phyloP scores from a whole-genome alignment of 2,888 invertebrate species.

The Mantis religiosa region DNA sequence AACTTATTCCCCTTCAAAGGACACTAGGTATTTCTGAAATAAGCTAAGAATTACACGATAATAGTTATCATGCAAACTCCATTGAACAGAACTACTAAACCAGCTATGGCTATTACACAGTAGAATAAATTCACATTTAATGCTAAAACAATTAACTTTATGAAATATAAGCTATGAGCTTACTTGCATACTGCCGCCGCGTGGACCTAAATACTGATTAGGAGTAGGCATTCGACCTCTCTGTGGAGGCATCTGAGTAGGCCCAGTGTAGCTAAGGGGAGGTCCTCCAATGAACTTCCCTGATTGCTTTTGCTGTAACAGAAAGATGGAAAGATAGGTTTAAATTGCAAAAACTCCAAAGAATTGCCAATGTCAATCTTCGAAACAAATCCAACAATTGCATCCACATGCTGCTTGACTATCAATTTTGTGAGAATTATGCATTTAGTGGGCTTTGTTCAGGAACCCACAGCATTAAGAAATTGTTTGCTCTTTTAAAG shows the following conservation, averaged over 20 bases:
- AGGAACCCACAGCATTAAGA: not conserved
- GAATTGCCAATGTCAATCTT: not conserved
- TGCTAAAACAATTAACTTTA: not conserved
- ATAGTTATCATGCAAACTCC: not conserved
- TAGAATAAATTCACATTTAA: not conserved
- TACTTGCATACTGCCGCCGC: not conserved
- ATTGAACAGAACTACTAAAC: not conserved
- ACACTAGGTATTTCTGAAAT: not conserved
- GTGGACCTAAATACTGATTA: not conserved
- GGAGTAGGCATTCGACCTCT: not conserved
- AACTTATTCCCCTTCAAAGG: not conserved
- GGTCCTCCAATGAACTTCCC: constrained; percentile 1
- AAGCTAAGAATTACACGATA: not conserved
- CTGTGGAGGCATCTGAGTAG: not conserved
- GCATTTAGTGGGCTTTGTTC: not conserved
- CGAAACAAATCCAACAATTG: not conserved
- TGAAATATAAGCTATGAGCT: not conserved
- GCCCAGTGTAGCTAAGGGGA: not conserved
- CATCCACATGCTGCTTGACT: not conserved
- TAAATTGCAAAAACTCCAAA: not conserved
- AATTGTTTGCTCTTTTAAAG: too few relatives aligned
- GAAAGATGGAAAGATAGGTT: not conserved
- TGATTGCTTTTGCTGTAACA: not conserved
- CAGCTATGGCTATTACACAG: not conserved
- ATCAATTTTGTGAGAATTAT: not conserved